Evolutionary conservation across 2,888 invertebrate genomes (phyloP).

Genomic region (Neria commutata): DNA sequence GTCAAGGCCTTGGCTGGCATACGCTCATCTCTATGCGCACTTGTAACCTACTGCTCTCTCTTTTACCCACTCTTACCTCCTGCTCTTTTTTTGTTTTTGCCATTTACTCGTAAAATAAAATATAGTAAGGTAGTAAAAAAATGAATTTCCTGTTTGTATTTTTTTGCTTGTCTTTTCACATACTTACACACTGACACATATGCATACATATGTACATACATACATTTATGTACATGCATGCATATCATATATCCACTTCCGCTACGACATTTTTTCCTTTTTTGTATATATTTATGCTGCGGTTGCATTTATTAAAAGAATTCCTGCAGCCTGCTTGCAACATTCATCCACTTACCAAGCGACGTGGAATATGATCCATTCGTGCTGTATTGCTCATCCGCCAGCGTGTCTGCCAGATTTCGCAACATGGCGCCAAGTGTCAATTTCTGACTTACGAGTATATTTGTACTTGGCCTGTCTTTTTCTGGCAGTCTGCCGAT

Average conservation of each 20-base stretch:
- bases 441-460: too few relatives aligned
- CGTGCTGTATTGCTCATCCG: not conserved
- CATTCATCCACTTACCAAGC: too few relatives aligned
- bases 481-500: too few relatives aligned
- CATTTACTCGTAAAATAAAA: not conserved
- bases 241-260: not conserved
- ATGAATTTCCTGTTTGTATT: not conserved
- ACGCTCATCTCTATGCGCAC: not conserved
- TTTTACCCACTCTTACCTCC: too few relatives aligned
- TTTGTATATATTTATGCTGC: not conserved
- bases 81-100: too few relatives aligned
- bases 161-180: not conserved
- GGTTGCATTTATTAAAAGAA: too few relatives aligned
- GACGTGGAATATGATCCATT: not conserved
- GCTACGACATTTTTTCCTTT: too few relatives aligned
- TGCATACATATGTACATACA: not conserved
- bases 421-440: too few relatives aligned
- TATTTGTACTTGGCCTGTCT: too few relatives aligned
- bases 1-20: constrained; percentile 1
- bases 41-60: not conserved
- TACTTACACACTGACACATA: not conserved
- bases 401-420: too few relatives aligned
- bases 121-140: not conserved
- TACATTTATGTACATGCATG: not conserved
- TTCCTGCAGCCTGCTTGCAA: too few relatives aligned